phyloP scores from a whole-genome alignment of 2,888 invertebrate species.

The Drosophila emarginata region DNA sequence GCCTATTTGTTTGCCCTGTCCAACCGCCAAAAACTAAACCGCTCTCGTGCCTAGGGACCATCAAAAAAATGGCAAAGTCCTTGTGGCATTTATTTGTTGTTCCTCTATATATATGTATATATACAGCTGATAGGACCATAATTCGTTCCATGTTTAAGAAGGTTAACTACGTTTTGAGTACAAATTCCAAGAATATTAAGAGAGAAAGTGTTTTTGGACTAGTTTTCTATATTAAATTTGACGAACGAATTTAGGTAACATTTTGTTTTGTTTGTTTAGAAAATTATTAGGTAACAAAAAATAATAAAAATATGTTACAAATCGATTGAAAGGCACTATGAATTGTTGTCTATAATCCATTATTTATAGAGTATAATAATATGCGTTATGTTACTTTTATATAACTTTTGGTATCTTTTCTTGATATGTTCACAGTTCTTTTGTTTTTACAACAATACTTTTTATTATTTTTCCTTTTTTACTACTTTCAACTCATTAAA shows the following conservation, averaged over 20 bases:
- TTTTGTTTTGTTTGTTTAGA: too few relatives aligned
- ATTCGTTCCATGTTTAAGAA: background rate
- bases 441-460: conserved; percentile 54
- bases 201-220: background rate
- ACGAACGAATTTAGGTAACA: background rate
- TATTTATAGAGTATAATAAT: background rate
- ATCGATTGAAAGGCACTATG: too few relatives aligned
- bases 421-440: conserved; percentile 29
- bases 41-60: conserved; percentile 60
- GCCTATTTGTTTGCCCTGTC: conserved; percentile 69
- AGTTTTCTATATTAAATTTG: background rate
- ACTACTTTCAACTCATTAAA: conserved; percentile 32
- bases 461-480: conserved; percentile 64
- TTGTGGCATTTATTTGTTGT: conserved; percentile 45
- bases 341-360: too few relatives aligned
- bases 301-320: too few relatives aligned
- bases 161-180: background rate
- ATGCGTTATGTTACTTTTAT: background rate
- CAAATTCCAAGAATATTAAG: background rate
- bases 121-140: background rate
- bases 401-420: background rate
- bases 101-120: conserved; percentile 1
- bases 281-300: too few relatives aligned
- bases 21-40: conserved; percentile 22
- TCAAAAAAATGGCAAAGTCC: conserved; percentile 39